These are phyloP conservation scores for Rousettus madagascariensis DNA, from an alignment of 2,797 vertebrate species.

Conservation along the genomic window DNA sequence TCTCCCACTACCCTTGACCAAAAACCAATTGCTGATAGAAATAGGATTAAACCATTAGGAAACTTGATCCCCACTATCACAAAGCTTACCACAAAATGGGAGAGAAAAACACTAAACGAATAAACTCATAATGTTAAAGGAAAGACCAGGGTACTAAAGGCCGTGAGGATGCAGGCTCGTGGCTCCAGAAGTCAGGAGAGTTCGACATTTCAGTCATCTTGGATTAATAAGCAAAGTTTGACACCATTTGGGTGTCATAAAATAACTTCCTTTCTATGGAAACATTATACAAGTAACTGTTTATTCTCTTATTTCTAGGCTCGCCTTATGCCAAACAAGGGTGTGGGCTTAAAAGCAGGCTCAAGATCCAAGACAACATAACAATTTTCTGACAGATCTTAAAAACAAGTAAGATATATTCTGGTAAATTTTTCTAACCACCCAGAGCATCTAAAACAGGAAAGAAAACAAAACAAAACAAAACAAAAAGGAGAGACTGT, in stretches of 20 bases:
- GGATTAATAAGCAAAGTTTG: neutral
- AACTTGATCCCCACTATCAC: neutral
- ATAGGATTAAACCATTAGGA: neutral
- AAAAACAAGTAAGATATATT: conserved; percentile 54
- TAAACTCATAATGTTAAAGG: neutral
- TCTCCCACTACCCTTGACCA: neutral
- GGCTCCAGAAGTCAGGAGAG: neutral
- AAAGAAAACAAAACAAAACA: conserved; percentile 60
- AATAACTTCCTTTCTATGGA: conserved; percentile 10
- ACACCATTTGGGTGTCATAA: neutral
- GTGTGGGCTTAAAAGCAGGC: neutral
- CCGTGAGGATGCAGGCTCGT: accelerated
- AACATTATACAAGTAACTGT: neutral
- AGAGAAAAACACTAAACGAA: neutral
- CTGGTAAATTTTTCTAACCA: conserved; percentile 61
- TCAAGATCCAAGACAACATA: conserved; percentile 10
- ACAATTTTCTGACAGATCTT: conserved; percentile 55
- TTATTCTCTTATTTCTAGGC: conserved; percentile 4
- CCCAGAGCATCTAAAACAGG: conserved; percentile 60
- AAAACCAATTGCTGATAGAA: conserved; percentile 5
- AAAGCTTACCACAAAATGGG: neutral
- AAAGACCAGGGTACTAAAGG: neutral
- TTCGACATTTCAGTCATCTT: neutral
- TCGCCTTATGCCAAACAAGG: conserved; percentile 45
- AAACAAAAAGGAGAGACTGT: conserved; percentile 36